Conservation (phyloP, 2,888 invertebrate genomes). For the Andrena dorsata region DNA sequence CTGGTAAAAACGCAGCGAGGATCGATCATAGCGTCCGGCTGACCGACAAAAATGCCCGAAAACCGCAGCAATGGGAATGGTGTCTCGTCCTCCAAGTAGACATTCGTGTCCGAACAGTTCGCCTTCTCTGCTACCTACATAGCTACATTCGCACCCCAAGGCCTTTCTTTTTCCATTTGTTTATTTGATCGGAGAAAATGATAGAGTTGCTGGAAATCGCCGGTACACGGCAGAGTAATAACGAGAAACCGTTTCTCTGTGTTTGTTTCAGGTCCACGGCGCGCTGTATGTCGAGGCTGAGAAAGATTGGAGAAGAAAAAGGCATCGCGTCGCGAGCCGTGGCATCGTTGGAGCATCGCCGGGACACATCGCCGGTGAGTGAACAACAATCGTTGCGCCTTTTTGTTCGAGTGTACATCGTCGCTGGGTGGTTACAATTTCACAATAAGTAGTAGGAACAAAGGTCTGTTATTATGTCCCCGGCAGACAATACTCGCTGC, state of each 20-base stretch:
- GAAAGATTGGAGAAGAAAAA: conserved; percentile 3
- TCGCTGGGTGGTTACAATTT: conserved; percentile 54
- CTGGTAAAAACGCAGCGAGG: not conserved
- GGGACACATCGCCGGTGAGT: conserved; percentile 10
- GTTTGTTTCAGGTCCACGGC: conserved; percentile 15
- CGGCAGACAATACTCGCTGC: conserved; percentile 58
- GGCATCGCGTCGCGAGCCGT: not conserved
- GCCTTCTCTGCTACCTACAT: not conserved
- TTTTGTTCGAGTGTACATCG: conserved; percentile 49
- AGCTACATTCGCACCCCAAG: not conserved
- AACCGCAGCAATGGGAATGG: conserved; percentile 30
- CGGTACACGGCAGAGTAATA: not conserved
- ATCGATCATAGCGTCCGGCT: conserved; percentile 25
- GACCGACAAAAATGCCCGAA: conserved; percentile 34
- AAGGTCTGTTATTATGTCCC: conserved; percentile 60
- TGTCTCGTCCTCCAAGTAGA: conserved; percentile 33
- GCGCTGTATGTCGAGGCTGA: not conserved
- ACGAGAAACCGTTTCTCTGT: conserved; percentile 20
- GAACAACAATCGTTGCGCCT: conserved; percentile 47
- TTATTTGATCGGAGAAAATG: not conserved
- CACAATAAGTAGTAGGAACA: conserved; percentile 65
- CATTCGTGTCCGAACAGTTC: not conserved
- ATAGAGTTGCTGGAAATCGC: not conserved
- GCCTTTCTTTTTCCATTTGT: not conserved
- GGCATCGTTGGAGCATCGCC: conserved; percentile 4